Evolutionary conservation across 2,888 invertebrate genomes (phyloP).

Genomic region (Standfussiana lucernea): DNA sequence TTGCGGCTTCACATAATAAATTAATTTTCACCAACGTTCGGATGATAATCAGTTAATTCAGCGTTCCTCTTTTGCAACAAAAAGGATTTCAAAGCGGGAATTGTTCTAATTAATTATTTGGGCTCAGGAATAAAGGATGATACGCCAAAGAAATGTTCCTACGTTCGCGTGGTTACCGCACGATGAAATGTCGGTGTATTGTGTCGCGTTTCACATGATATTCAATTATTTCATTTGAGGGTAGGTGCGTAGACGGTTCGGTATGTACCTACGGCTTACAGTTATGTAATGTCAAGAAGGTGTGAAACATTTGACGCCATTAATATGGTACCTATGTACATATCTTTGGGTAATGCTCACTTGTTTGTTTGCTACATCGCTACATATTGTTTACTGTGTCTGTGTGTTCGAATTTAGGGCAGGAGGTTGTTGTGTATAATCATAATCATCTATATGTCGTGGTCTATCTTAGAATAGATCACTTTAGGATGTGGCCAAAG

Average conservation of each 20-base stretch:
- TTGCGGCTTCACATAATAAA: conserved; percentile 84
- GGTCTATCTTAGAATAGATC: background rate
- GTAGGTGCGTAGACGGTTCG: background rate
- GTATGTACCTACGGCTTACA: conserved; percentile 19
- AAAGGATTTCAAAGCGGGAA: conserved; percentile 70
- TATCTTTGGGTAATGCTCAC: conserved; percentile 12
- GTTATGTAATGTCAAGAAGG: conserved; percentile 42
- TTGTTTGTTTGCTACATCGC: conserved; percentile 20
- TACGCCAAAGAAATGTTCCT: conserved; percentile 53
- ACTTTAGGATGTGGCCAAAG: background rate
- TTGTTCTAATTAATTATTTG: conserved; percentile 72
- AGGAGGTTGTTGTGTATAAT: background rate
- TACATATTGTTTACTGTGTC: background rate
- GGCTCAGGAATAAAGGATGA: conserved; percentile 64
- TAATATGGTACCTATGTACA: background rate
- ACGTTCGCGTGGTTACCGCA: conserved; percentile 47
- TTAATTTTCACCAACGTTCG: conserved; percentile 77
- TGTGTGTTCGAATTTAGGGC: conserved; percentile 16
- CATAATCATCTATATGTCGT: background rate
- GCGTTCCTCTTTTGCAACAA: conserved; percentile 71
- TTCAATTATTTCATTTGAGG: conserved; percentile 41
- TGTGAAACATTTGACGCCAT: conserved; percentile 24
- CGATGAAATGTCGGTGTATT: conserved; percentile 50
- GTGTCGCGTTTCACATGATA: conserved; percentile 43
- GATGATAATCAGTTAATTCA: conserved; percentile 79